phyloP scores from a whole-genome alignment of 2,888 invertebrate genomes.

The Noctua fimbriata region DNA sequence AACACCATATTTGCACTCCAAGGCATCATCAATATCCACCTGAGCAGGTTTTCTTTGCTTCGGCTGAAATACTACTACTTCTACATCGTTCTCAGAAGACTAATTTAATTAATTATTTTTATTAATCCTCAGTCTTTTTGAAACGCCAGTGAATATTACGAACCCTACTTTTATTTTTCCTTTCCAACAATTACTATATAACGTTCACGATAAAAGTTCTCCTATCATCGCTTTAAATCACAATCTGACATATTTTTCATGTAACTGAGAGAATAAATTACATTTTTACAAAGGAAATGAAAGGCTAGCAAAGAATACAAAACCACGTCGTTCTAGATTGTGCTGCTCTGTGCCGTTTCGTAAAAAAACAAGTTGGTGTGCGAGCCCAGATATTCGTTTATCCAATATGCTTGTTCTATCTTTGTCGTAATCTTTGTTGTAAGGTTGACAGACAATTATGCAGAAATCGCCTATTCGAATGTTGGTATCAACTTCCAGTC shows the following conservation, averaged over 20 bases:
- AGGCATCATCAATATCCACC: background rate
- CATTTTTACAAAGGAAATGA: slow-evolving; percentile 50
- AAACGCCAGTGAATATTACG: background rate
- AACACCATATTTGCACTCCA: background rate
- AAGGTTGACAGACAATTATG: slow-evolving; percentile 8
- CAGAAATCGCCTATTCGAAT: background rate
- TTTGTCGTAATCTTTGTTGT: background rate
- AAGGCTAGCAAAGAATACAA: slow-evolving; percentile 44
- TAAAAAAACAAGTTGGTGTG: slow-evolving; percentile 46
- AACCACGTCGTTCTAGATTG: slow-evolving; percentile 42
- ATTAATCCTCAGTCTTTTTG: background rate
- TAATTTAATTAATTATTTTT: background rate
- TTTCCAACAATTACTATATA: background rate
- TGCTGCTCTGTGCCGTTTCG: slow-evolving; percentile 28
- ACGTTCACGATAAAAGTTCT: background rate
- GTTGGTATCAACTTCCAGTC: background rate
- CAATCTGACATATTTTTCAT: slow-evolving; percentile 35
- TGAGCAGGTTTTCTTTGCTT: background rate
- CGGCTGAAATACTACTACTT: background rate
- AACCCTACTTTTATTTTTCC: background rate
- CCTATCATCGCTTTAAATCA: slow-evolving; percentile 15
- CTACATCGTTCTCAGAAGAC: background rate
- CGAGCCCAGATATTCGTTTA: slow-evolving; percentile 37
- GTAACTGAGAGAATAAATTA: slow-evolving; percentile 47
- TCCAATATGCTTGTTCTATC: slow-evolving; percentile 18